A percentile compares a stretch with the other conserved stretches of the same genome.
These are phyloP conservation scores for Aradophagus sp. DNA, from an alignment of 1,140 invertebrate species.

Conservation along the genomic window DNA sequence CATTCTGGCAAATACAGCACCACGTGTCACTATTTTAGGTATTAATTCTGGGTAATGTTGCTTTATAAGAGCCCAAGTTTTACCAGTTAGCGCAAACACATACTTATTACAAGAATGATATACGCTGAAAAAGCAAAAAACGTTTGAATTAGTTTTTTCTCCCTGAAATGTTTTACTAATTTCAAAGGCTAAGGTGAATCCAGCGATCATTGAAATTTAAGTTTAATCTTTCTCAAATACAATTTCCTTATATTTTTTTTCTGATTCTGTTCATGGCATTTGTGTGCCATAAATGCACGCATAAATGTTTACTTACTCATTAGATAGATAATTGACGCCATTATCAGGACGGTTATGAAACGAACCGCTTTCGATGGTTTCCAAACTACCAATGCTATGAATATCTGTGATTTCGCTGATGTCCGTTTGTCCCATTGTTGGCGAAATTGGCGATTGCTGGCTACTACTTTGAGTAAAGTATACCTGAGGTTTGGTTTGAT, in stretches of 20 bases:
- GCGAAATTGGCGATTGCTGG: conserved; percentile 68
- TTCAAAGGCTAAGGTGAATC: too few species aligned
- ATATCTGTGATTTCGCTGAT: conserved; percentile 71
- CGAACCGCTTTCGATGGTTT: conserved; percentile 76
- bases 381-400: conserved; percentile 78
- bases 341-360: conserved; percentile 63
- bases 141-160: too few species aligned
- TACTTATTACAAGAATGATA: conserved; percentile 73
- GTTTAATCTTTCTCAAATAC: too few species aligned
- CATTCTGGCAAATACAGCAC: conserved; percentile 95
- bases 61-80: conserved; percentile 82
- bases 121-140: conserved; percentile 64
- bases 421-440: conserved; percentile 62
- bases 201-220: too few species aligned
- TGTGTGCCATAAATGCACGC: too few species aligned
- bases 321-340: conserved; percentile 68
- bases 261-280: too few species aligned
- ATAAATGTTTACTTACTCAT: conserved; percentile 71
- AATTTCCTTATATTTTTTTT: too few species aligned
- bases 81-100: conserved; percentile 83
- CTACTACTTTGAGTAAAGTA: conserved; percentile 72
- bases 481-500: conserved; percentile 69
- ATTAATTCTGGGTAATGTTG: conserved; percentile 82
- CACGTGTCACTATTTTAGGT: conserved; percentile 81
- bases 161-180: too few species aligned